Evolutionary conservation across 2,888 invertebrate genomes (phyloP), one percentile per base, ranked within the genome.

Genomic region (Pyralis farinalis): DNA sequence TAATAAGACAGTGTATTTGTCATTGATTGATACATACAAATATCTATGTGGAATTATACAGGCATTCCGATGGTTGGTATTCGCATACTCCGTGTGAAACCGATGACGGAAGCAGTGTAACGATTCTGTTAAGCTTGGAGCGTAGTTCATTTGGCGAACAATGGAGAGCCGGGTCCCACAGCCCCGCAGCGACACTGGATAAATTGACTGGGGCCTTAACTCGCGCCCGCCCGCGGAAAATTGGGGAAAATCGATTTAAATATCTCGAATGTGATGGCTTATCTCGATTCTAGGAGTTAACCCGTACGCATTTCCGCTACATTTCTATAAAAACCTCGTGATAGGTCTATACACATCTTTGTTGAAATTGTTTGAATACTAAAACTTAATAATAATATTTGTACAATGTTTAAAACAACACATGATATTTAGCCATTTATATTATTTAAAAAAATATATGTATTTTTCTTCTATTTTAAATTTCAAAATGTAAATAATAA

Each of bases 211-310:
- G 74, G 61, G 80, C 71, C 71, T 77, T 73, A 69, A 75, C 73
- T 74, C 66, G 83, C 76, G 76, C 81, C 73, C 77, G 72, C 78
- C 71, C 79, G 78, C 78, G 84, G 84, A 83, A 87, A 88, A 88
- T 85, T 84, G 85, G 81, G 77, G 78, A 75, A 86, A 88, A 87
- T 88, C 87, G 85, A 88, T 88, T 88, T 88, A 86, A 86, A 87
- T 85, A 84, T 85, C 85, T 84, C 75, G 69, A 86, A 86, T 85
- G 85, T 84, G 82, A 82, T 65, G 69, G 71, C 78, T 84, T 84
- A 86, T 87, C 86, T 77, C 50, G 80, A 84, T 84, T 70, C 66
- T 44, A 62, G 60, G 60, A 72, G 68, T 71, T 72, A 72, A 73
- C 71, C 70, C 62, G 55, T 58, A 55, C 63, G 58, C 49, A 50